Evolutionary conservation across 2,888 invertebrate genomes (phyloP).

Genomic region (Notocelia uddmanniana): DNA sequence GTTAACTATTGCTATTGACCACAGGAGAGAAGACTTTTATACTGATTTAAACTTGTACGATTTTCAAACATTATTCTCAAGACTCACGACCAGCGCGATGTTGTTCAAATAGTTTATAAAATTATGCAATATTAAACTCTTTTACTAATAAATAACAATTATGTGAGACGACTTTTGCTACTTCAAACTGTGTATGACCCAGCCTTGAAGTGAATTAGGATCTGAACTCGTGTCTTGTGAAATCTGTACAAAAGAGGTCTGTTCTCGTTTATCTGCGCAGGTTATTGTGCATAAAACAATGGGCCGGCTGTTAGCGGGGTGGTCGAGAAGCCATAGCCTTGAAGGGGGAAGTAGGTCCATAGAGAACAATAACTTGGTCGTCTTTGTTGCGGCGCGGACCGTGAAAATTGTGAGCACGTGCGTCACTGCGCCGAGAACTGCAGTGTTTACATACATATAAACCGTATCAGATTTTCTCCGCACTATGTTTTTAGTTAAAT

Average conservation of each 20-base stretch:
- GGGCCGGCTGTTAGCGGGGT: slow-evolving; percentile 55
- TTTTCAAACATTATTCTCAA: too few relatives aligned
- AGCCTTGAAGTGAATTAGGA: slow-evolving; percentile 62
- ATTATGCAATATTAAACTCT: too few relatives aligned
- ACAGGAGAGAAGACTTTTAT: too few relatives aligned
- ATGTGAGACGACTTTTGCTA: too few relatives aligned
- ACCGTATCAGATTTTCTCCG: slow-evolving; percentile 48
- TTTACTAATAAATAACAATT: too few relatives aligned
- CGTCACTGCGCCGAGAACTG: slow-evolving; percentile 53
- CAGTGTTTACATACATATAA: slow-evolving; percentile 54
- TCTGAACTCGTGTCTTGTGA: slow-evolving; percentile 44
- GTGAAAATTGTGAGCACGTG: slow-evolving; percentile 68
- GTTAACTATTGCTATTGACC: too few relatives aligned
- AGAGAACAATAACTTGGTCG: slow-evolving; percentile 69
- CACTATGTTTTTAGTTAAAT: slow-evolving; percentile 41
- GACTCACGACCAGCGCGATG: too few relatives aligned
- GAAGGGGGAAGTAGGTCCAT: slow-evolving; percentile 62
- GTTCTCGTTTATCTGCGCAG: slow-evolving; percentile 60
- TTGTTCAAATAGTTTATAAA: too few relatives aligned
- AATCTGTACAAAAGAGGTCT: slow-evolving; percentile 52
- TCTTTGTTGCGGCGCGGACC: slow-evolving; percentile 69
- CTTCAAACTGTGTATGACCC: too few relatives aligned
- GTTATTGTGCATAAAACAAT: slow-evolving; percentile 68
- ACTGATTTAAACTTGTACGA: too few relatives aligned
- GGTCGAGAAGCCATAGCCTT: slow-evolving; percentile 69